These are phyloP conservation scores for Tyto alba DNA, from an alignment of 2,113 vertebrate species.

Conservation along the genomic window DNA sequence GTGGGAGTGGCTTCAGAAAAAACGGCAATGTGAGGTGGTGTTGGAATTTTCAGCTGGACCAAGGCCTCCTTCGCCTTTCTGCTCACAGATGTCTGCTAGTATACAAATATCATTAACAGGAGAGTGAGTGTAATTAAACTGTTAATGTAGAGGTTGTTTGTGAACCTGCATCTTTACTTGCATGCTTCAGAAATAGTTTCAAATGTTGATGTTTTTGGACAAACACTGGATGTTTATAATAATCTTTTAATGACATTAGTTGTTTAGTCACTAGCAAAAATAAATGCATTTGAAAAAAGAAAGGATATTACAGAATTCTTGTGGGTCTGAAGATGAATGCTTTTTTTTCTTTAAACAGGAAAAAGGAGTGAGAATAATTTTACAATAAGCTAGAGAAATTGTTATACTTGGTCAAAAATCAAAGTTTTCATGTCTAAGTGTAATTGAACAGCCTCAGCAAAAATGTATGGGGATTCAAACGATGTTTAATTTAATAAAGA, in stretches of 20 bases:
- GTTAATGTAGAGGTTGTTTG: background rate
- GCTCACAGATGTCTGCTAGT: rapidly evolving
- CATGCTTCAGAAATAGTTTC: background rate
- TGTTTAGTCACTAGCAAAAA: background rate
- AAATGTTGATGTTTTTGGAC: background rate
- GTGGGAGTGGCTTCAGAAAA: background rate
- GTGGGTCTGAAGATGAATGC: background rate
- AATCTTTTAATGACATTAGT: background rate
- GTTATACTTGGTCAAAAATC: background rate
- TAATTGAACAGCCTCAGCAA: background rate
- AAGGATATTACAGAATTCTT: background rate
- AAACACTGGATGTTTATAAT: background rate
- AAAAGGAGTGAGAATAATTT: background rate
- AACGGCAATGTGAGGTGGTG: background rate
- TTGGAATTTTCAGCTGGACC: background rate
- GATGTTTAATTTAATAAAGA: background rate
- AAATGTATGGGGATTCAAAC: background rate
- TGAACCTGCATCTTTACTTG: background rate
- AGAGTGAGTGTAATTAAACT: background rate
- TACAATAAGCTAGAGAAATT: background rate
- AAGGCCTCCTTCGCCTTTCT: no score
- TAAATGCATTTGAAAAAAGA: background rate
- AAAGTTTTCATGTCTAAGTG: background rate
- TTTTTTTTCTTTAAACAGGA: background rate
- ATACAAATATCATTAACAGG: background rate